Conservation (phyloP, 2,113 vertebrate genomes). For the Salvelinus fontinalis region DNA sequence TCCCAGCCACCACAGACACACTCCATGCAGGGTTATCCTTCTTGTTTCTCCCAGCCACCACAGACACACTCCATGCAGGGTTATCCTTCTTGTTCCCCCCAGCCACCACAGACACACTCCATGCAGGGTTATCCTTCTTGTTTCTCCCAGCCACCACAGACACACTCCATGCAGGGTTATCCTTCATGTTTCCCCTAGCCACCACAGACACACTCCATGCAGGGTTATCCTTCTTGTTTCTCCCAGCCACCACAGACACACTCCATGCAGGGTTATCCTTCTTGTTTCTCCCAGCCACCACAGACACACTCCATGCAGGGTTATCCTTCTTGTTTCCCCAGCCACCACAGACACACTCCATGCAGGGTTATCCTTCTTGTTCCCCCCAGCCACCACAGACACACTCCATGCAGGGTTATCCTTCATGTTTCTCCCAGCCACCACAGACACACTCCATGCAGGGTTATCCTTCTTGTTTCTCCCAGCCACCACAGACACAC, state of each 20-base stretch:
- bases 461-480: neutral
- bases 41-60: conserved; percentile 6
- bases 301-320: neutral
- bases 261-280: neutral
- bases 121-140: too few relatives aligned
- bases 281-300: conserved; percentile 9
- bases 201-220: neutral
- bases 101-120: conserved; percentile 15
- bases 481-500: conserved; percentile 15
- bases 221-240: neutral
- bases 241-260: conserved; percentile 15
- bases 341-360: conserved; percentile 10
- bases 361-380: too few relatives aligned
- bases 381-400: conserved; percentile 17
- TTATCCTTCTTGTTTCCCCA: neutral
- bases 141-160: conserved; percentile 17
- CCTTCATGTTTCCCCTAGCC: conserved; percentile 3
- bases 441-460: neutral
- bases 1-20: conserved; percentile 15
- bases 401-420: neutral
- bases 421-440: conserved; percentile 5
- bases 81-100: neutral
- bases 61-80: neutral
- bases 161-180: neutral
- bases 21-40: neutral